These are phyloP conservation scores for Speoplatyrhinus poulsoni DNA, from an alignment of 2,113 vertebrate genomes.

Conservation along the genomic window DNA sequence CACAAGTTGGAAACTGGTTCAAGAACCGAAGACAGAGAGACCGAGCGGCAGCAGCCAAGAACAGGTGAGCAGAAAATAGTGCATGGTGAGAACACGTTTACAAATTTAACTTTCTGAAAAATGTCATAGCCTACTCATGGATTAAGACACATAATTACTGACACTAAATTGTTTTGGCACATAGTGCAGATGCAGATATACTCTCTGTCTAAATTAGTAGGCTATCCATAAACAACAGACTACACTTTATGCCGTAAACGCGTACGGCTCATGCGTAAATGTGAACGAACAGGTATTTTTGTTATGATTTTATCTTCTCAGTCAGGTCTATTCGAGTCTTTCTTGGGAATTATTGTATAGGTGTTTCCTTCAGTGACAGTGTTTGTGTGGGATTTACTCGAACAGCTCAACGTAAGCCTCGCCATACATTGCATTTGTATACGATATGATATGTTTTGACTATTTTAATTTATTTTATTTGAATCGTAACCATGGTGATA, in stretches of 20 bases:
- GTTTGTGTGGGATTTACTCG: slow-evolving; percentile 20
- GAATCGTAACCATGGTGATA: background rate
- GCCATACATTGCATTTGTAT: slow-evolving; percentile 5
- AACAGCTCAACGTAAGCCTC: background rate
- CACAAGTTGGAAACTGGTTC: slow-evolving; percentile 99
- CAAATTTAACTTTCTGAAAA: background rate
- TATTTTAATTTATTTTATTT: background rate
- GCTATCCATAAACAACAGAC: too few relatives aligned
- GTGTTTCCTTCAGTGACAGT: slow-evolving; percentile 46
- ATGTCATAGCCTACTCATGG: too few relatives aligned
- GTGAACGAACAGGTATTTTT: slow-evolving; percentile 23
- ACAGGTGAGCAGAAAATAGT: slow-evolving; percentile 83
- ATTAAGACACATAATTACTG: too few relatives aligned
- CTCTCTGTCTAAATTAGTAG: too few relatives aligned
- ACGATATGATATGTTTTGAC: background rate
- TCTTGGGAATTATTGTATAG: background rate
- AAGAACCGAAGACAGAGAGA: slow-evolving; percentile 97
- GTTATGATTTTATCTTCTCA: slow-evolving; percentile 8
- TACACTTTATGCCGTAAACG: slow-evolving; percentile 7
- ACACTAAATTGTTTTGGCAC: too few relatives aligned
- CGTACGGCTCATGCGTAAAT: slow-evolving; percentile 56
- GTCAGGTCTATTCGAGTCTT: slow-evolving; percentile 12
- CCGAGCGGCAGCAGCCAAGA: slow-evolving; percentile 96
- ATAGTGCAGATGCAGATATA: too few relatives aligned
- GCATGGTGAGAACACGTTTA: too few relatives aligned